A percentile compares a stretch with the other conserved stretches of the same genome.
These are phyloP conservation scores for Acronicta leporina DNA, from an alignment of 2,888 invertebrate species.

Conservation along the genomic window DNA sequence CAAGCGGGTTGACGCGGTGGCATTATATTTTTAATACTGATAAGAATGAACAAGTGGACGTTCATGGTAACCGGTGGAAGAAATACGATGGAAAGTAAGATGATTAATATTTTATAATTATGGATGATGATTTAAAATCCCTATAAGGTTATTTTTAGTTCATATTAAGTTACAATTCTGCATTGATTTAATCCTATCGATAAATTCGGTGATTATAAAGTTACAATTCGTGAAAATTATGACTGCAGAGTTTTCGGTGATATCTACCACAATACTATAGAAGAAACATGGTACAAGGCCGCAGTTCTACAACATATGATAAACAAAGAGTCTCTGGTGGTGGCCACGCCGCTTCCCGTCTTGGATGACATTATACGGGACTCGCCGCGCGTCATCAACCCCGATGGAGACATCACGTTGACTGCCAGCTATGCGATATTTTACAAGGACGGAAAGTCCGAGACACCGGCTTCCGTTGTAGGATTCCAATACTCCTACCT, in stretches of 20 bases:
- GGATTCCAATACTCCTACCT: slow-evolving; percentile 95
- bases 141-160: too few relatives aligned
- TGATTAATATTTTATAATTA: neutral
- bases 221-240: too few relatives aligned
- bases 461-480: slow-evolving; percentile 96
- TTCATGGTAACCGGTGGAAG: slow-evolving; percentile 71
- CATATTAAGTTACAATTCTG: too few relatives aligned
- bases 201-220: neutral
- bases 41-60: slow-evolving; percentile 85
- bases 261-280: slow-evolving; percentile 92
- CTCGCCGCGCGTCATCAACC: slow-evolving; percentile 73
- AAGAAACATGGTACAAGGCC: slow-evolving; percentile 97
- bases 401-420: slow-evolving; percentile 90
- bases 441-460: slow-evolving; percentile 92
- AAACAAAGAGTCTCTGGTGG: slow-evolving; percentile 93
- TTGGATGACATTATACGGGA: slow-evolving; percentile 75
- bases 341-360: slow-evolving; percentile 91
- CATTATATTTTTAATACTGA: slow-evolving; percentile 91
- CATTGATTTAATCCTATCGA: too few relatives aligned
- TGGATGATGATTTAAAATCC: neutral
- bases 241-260: slow-evolving; percentile 92
- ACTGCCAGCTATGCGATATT: slow-evolving; percentile 96
- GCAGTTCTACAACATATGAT: slow-evolving; percentile 95
- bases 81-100: slow-evolving; percentile 73
- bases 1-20: slow-evolving; percentile 97